phyloP scores from a whole-genome alignment of 2,888 invertebrate genomes.

The Lasioglossum leucozonium region DNA sequence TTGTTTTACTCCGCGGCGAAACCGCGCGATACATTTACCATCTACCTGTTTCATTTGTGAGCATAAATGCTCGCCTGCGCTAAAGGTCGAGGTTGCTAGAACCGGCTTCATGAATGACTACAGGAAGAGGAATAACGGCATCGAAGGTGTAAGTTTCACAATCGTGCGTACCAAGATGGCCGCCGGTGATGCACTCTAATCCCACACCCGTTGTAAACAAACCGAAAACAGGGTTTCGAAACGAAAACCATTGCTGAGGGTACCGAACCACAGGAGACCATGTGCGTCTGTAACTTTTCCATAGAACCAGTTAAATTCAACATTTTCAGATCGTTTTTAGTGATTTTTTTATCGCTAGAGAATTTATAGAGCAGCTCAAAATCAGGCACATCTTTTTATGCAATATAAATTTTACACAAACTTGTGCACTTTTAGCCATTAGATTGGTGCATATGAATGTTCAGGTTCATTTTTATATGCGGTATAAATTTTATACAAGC shows the following conservation, averaged over 20 bases:
- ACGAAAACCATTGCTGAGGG: neutral
- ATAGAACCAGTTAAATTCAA: neutral
- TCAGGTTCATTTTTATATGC: no score
- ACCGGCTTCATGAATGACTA: slow-evolving; percentile 65
- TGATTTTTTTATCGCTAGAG: neutral
- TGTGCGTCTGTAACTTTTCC: neutral
- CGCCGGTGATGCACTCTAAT: slow-evolving; percentile 7
- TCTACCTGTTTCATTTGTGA: slow-evolving; percentile 44
- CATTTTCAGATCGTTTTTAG: neutral
- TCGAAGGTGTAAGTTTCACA: slow-evolving; percentile 50
- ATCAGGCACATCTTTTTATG: neutral
- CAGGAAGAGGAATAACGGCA: slow-evolving; percentile 49
- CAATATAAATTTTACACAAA: neutral
- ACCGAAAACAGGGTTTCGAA: neutral
- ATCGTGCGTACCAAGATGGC: slow-evolving; percentile 40
- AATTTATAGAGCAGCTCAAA: no score
- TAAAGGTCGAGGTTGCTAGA: slow-evolving; percentile 58
- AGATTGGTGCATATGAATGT: no score
- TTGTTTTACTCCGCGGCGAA: slow-evolving; percentile 41
- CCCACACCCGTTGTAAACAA: neutral
- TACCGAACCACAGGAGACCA: neutral
- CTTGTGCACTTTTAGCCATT: neutral
- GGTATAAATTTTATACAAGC: no score
- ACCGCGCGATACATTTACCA: slow-evolving; percentile 12
- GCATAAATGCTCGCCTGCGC: slow-evolving; percentile 46